phyloP scores from a whole-genome alignment of 2,797 vertebrate genomes.

The Limosa lapponica region DNA sequence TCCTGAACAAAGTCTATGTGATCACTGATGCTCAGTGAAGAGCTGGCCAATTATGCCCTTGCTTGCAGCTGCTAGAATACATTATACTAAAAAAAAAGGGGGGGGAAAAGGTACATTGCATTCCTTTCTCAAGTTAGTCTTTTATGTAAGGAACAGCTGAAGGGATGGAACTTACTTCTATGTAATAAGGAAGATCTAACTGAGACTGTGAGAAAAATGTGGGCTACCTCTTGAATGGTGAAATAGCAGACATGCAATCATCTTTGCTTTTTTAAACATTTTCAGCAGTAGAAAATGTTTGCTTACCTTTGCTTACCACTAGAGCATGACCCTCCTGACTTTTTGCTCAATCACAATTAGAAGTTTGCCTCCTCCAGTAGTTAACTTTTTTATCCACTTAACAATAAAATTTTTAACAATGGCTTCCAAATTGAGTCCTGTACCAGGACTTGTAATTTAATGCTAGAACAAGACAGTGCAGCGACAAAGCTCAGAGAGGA shows the following conservation, averaged over 20 bases:
- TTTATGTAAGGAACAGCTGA: neutral
- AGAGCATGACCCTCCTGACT: neutral
- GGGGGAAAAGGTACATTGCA: neutral
- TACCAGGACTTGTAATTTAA: neutral
- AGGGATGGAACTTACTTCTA: neutral
- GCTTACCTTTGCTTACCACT: constrained; percentile 10
- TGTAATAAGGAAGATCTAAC: neutral
- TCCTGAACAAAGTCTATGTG: neutral
- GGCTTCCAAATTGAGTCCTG: neutral
- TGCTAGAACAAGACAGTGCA: neutral
- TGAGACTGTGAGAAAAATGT: neutral
- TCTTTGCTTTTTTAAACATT: neutral
- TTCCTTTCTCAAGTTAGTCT: neutral
- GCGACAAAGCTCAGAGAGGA: neutral
- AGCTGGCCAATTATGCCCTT: neutral
- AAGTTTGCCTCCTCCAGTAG: neutral
- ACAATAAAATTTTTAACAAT: neutral
- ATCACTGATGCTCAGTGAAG: neutral
- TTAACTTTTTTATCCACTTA: neutral
- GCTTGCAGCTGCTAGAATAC: neutral
- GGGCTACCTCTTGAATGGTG: neutral
- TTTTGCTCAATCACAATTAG: neutral
- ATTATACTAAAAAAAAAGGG: neutral
- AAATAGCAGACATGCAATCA: neutral
- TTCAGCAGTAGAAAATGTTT: neutral